Conservation (phyloP, 2,113 vertebrate genomes). For the Gymnocephalus cernua region DNA sequence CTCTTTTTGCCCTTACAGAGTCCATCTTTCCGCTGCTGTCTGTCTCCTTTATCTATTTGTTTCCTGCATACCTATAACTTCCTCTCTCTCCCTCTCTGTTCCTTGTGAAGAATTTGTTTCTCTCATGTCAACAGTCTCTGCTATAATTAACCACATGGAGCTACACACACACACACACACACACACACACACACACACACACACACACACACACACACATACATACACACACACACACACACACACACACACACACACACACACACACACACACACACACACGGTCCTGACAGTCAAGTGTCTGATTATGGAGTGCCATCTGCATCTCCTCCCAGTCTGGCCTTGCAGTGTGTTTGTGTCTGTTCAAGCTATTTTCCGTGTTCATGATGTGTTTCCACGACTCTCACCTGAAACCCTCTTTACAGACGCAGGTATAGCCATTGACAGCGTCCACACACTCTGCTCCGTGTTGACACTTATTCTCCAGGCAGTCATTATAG, state of each 20-base stretch:
- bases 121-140: constrained; percentile 58
- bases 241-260: constrained; percentile 34
- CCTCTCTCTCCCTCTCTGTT: constrained; percentile 15
- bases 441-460: constrained; percentile 93
- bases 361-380: neutral
- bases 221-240: constrained; percentile 13
- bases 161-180: constrained; percentile 68
- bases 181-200: constrained; percentile 36
- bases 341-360: constrained; percentile 32
- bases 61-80: constrained; percentile 16
- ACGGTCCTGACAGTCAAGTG: constrained; percentile 74
- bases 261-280: constrained; percentile 27
- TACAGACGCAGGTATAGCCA: constrained; percentile 95
- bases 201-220: constrained; percentile 23
- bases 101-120: constrained; percentile 72
- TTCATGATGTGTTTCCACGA: constrained; percentile 17
- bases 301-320: constrained; percentile 80
- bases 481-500: constrained; percentile 91
- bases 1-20: neutral
- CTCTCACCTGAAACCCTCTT: constrained; percentile 94
- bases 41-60: neutral
- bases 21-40: neutral
- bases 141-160: constrained; percentile 80
- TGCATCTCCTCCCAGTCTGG: constrained; percentile 72
- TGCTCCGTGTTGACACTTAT: constrained; percentile 94